Evolutionary conservation across 2,797 vertebrate genomes (phyloP).

Genomic region (Anabas testudineus): DNA sequence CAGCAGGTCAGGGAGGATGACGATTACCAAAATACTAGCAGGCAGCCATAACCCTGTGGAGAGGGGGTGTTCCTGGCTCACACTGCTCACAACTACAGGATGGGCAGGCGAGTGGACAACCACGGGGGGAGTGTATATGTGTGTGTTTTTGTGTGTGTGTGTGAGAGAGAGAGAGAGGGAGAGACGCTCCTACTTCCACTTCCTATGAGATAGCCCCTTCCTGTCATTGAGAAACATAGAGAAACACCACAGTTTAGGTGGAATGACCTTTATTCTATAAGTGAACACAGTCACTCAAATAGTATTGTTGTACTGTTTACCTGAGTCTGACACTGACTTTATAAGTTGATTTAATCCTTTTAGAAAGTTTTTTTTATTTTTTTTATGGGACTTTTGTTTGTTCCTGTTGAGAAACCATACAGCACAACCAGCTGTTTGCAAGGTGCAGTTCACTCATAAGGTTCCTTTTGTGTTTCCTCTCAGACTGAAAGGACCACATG

Average conservation of each 20-base stretch:
- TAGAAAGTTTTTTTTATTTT: constrained; percentile 4
- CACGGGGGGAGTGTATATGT: constrained; percentile 32
- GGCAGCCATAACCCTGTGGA: constrained; percentile 78
- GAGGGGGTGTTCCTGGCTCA: constrained; percentile 83
- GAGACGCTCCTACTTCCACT: constrained; percentile 85
- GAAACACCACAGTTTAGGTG: constrained; percentile 52
- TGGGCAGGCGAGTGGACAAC: constrained; percentile 74
- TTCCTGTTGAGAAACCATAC: constrained; percentile 21
- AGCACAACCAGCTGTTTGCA: constrained; percentile 67
- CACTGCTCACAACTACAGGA: constrained; percentile 79
- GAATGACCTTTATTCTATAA: constrained; percentile 31
- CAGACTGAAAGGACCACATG: constrained; percentile 56
- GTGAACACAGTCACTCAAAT: neutral
- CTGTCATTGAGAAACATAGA: constrained; percentile 81
- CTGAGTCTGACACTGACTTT: neutral
- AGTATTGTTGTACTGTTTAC: neutral
- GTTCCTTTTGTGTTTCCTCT: constrained; percentile 66
- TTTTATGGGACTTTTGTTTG: constrained; percentile 12
- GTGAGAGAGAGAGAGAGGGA: constrained; percentile 5
- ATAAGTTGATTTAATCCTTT: neutral
- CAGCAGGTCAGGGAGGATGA: constrained; percentile 87
- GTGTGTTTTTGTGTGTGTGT: constrained; percentile 27
- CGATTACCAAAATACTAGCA: constrained; percentile 87
- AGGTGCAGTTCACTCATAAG: constrained; percentile 66
- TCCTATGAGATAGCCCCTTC: constrained; percentile 86